phyloP scores from a whole-genome alignment of 2,888 invertebrate species.

The Drymonia ruficornis region DNA sequence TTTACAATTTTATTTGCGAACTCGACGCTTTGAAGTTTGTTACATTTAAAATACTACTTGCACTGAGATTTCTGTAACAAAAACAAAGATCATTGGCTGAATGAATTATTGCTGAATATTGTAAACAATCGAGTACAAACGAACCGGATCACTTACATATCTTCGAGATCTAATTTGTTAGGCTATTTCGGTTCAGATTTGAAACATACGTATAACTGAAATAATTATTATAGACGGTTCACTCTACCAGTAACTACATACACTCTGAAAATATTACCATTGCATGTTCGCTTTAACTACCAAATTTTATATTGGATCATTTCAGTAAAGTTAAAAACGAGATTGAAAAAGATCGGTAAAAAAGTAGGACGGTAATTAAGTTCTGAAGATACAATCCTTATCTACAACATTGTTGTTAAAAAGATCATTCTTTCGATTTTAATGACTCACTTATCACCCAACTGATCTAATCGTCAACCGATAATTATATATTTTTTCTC shows the following conservation, averaged over 20 bases:
- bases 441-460: not conserved
- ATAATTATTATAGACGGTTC: not conserved
- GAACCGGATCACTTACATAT: not conserved
- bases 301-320: no score
- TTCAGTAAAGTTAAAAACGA: no score
- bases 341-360: no score
- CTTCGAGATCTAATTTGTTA: not conserved
- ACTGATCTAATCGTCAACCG: not conserved
- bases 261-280: not conserved
- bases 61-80: not conserved
- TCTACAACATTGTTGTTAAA: not conserved
- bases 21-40: conserved; percentile 26
- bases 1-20: conserved; percentile 38
- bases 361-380: no score
- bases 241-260: not conserved
- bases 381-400: no score
- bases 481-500: not conserved
- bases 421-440: not conserved
- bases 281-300: no score
- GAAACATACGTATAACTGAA: not conserved
- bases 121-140: conserved; percentile 1
- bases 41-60: conserved; percentile 14
- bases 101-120: not conserved
- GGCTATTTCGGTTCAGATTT: not conserved
- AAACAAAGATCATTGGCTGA: not conserved